Base-by-base conservation (phyloP, 2,113 vertebrate genomes). In the Dryoscopus gambensis region DNA sequence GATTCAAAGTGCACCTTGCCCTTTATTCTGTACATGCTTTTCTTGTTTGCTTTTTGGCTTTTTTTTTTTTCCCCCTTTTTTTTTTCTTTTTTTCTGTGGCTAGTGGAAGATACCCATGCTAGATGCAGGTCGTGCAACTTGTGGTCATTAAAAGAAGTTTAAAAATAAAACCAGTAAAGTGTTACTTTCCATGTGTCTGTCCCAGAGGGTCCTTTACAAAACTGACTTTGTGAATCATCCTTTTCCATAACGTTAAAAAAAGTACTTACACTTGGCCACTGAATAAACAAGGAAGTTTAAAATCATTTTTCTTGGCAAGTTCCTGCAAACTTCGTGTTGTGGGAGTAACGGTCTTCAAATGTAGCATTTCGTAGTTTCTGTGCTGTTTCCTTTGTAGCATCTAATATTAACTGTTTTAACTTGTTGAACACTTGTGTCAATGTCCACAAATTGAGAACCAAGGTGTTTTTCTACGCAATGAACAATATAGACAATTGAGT, bases 381-480 rank as follows among this genome's bases (percentile, higher is more conserved):
- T 33, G 20, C 3, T 68, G 73, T 76, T 93, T 65, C 18, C 57
- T 56, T 71, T 56, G 53, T 69, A 67, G 52, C 30, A n/a, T 87
- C 23, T 46, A 27, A n/a, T 49, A 37, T 31, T 27, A 65, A 30
- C 28, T 31, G 12, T 46, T 74, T 28, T 7, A 93, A 81, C 21
- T 60, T 53, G 44, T 42, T 22, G 15, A 50, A 44, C 16, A 12
- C 49, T 52, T 60, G 49, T 65, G 30, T 69, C n/a, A 39, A 59
- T 46, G 15, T 22, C 50, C 70, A 9, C 14, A 44, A 44, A 37
- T 7, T 30, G 20, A 67, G 59, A 84, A 47, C 4, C 0, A 0
- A 30, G 27, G 7, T 21, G 2, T 44, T 95, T 68, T 87, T 75
- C 22, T 65, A 8, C 9, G 9, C 10, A 16, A 1, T 5, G 21